Evolutionary conservation across 37 sponge, comb jelly and placozoan species (phyloP), one percentile per base, ranked within the genome.

Genomic region (Oscarella lobularis): DNA sequence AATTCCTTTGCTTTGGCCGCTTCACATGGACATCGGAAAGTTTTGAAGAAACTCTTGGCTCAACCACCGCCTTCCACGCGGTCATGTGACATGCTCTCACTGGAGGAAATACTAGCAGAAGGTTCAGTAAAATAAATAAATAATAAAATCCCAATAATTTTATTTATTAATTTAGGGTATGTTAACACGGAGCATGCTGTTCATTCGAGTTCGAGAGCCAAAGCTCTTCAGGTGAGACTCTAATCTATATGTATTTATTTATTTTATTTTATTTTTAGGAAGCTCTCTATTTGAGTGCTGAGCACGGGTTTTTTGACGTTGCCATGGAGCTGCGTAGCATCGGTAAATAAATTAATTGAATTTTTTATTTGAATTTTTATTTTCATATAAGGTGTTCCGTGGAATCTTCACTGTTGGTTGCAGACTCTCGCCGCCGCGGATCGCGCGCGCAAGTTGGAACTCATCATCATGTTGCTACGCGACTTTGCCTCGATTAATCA

Each of bases 91-190:
- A 40, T 2, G 1, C 33, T 41, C 37, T 29, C 31, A 66, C 9
- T 35, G 37, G 31, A 27, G 2, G 32, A 66, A 5, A 40, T 5
- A 55, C 37, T 32, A 70, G 2, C 31, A 74, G 37, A 5, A 6
- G 67, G 38, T 54, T 40, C 67, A 34, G 66, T 29, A 66, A 73
- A 74, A 40, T 67, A 80, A 37, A 41, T 33, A 40, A 74, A 72
- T 60, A 79, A 41, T 41, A 54, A 79, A 9, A 48, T 9, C 60
- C 9, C 60, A 9, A 9, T 48, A 20, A 48, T 48, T 9, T 48
- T 20, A 48, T 20, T 48, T 20, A 48, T 48, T 48, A 27, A 27
- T 48, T 48, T 20, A 48, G 60, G 60, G 9, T 48, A 48, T 20
- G 60, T 48, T 48, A 9, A 48, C 20, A 48, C 60, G 9, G 14